These are phyloP conservation scores for Hyperoodon ampullatus DNA, from an alignment of 2,113 vertebrate genomes.

Conservation along the genomic window DNA sequence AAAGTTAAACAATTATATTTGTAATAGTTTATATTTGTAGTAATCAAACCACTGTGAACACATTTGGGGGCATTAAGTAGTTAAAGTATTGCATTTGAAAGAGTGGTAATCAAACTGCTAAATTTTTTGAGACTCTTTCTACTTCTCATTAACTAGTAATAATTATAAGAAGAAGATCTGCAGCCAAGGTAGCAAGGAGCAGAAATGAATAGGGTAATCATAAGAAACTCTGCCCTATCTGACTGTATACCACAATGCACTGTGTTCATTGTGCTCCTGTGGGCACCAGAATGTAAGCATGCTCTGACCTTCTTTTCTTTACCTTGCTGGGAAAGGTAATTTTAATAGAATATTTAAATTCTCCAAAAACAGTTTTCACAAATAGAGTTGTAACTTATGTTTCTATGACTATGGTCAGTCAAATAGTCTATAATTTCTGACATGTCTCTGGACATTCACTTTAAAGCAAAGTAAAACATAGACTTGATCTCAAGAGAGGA, in stretches of 20 bases:
- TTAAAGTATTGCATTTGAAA: not conserved
- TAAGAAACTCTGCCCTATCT: not conserved
- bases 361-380: not conserved
- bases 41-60: not conserved
- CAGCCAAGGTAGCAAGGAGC: conserved; percentile 7
- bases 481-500: conserved; percentile 6
- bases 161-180: not conserved
- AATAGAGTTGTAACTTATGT: not conserved
- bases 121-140: not conserved
- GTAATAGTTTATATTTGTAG: not conserved
- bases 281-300: not conserved
- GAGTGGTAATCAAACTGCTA: not conserved
- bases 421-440: conserved; percentile 20
- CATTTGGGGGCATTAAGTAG: not conserved
- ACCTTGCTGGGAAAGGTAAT: not conserved
- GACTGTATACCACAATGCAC: not conserved
- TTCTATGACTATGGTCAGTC: not conserved
- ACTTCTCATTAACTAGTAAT: conserved; percentile 34
- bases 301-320: conserved; percentile 9
- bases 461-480: conserved; percentile 19
- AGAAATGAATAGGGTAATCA: not conserved
- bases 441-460: not conserved
- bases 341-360: conserved; percentile 36
- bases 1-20: not conserved
- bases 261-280: not conserved